Base-by-base conservation (phyloP, 92 coral and sea anemone species). In the Palythoa grandiflora region DNA sequence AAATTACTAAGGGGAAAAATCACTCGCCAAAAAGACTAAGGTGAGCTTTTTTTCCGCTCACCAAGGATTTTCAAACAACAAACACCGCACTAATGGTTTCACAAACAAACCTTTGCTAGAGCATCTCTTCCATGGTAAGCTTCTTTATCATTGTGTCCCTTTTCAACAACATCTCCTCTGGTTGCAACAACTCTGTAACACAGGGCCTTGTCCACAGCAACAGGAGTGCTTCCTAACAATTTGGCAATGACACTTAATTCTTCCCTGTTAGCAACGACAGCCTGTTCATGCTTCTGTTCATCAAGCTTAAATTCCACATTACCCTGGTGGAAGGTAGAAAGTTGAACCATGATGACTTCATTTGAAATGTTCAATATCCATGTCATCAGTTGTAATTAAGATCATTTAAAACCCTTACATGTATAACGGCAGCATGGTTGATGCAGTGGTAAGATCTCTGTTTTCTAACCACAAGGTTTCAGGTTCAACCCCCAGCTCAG, bases 81-180 rank as follows among this genome's bases (percentile, higher is more conserved):
- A n/a, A n/a, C n/a, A n/a, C n/a, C n/a, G n/a, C n/a, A 77, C 6
- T 2, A 19, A 19, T 7, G 48, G 48, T 44, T 44, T 44, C 48
- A 44, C 6, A 14, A 40, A 35, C 79, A 70, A 79, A 97, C 99
- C 97, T 97, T 97, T 70, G 97, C 95, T 55, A 97, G 80, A 17
- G 99, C 99, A 84, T 97, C 99, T 19, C 96, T 85, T 21, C 99
- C 99, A 71, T 97, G 95, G 61, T 92, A 92, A 0, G 98, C 99
- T 75, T 97, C 99, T 60, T 91, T 93, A 6, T 92, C 93, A 78
- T 91, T 94, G 91, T 97, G 99, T 19, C 97, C 99, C 75, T 93
- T 97, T 89, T 97, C 99, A 88, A 97, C 89, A 13, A 97, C 97
- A 52, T 96, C 98, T 38, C 96, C 95, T 68, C 93, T 92, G 5